Base-by-base conservation (phyloP, 1,140 invertebrate genomes). In the Pinna nobilis region DNA sequence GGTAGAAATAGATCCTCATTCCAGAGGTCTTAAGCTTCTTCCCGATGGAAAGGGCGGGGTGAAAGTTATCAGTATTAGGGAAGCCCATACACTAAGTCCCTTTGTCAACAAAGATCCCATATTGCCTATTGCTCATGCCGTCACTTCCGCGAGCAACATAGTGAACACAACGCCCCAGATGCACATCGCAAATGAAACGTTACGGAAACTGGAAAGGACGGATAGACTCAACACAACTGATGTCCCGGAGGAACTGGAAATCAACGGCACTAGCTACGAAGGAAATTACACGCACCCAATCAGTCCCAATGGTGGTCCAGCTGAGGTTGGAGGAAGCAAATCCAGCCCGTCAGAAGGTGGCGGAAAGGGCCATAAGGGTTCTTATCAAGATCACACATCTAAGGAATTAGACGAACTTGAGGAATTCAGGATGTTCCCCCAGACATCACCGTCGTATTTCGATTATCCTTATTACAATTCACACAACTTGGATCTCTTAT, bases 211-310 rank as follows among this genome's bases (percentile, higher is more conserved):
- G 6, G 55, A 33, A 5, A 20, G 55, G 15, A 33, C 32, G 13
- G 55, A 59, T 32, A 15, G 55, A 18, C 28, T 59, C 0, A 63
- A 63, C 11, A 63, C 59, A 1, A 63, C 59, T 11, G 59, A 63
- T 25, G 25, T 63, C 7, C 59, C 59, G 44, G 59, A 63, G 37
- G 59, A 63, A 44, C 33, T 63, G 30, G 59, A 63, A 44, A 35
- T 63, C 5, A 63, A 63, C 37, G 59, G 59, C 39, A n/a, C n/a
- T n/a, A 44, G 39, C n/a, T 44, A 44, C n/a, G 39, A 44, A n/a
- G n/a, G n/a, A n/a, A n/a, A n/a, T n/a, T n/a, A n/a, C n/a, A n/a
- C n/a, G n/a, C n/a, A n/a, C n/a, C n/a, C n/a, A n/a, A n/a, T n/a
- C n/a, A n/a, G n/a, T n/a, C n/a, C n/a, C n/a, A n/a, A n/a, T n/a